These are phyloP conservation scores for Sclerurus mexicanus DNA, from an alignment of 2,113 vertebrate genomes.

Conservation along the genomic window DNA sequence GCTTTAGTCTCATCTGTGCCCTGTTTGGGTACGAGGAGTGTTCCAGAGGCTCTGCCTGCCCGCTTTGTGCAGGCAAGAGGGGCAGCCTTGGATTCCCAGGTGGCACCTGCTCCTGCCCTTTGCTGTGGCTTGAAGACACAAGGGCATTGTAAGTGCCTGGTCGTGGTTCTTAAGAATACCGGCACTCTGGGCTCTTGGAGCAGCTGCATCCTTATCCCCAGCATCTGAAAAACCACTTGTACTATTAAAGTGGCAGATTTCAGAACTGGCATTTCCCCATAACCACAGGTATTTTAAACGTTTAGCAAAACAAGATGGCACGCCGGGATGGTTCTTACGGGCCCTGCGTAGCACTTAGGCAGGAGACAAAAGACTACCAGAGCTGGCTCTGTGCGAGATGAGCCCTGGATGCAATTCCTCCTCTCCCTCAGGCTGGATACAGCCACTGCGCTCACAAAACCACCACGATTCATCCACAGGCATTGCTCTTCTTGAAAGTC, in stretches of 20 bases:
- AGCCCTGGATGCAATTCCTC: background rate
- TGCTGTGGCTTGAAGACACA: slow-evolving; percentile 41
- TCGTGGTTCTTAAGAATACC: slow-evolving; percentile 43
- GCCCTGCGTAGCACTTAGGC: background rate
- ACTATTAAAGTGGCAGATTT: slow-evolving; percentile 47
- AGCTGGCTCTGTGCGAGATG: accelerated
- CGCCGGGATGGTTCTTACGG: background rate
- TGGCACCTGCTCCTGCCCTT: background rate
- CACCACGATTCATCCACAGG: background rate
- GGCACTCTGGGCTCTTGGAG: background rate
- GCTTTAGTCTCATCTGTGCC: background rate
- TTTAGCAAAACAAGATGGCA: slow-evolving; percentile 40
- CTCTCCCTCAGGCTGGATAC: background rate
- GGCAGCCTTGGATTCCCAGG: background rate
- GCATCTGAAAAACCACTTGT: slow-evolving; percentile 42
- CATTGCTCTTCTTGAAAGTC: background rate
- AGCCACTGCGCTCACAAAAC: background rate
- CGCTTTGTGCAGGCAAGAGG: background rate
- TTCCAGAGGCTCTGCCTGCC: background rate
- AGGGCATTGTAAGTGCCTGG: slow-evolving; percentile 13
- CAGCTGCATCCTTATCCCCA: slow-evolving; percentile 38
- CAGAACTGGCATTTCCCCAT: slow-evolving; percentile 26
- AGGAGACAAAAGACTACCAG: background rate
- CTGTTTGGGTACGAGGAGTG: background rate
- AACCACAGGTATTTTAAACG: slow-evolving; percentile 60